A percentile compares a stretch with the other conserved stretches of the same genome.
Evolutionary conservation across 2,888 invertebrate species (phyloP).

Genomic region (Caenorhabditis sp.): DNA sequence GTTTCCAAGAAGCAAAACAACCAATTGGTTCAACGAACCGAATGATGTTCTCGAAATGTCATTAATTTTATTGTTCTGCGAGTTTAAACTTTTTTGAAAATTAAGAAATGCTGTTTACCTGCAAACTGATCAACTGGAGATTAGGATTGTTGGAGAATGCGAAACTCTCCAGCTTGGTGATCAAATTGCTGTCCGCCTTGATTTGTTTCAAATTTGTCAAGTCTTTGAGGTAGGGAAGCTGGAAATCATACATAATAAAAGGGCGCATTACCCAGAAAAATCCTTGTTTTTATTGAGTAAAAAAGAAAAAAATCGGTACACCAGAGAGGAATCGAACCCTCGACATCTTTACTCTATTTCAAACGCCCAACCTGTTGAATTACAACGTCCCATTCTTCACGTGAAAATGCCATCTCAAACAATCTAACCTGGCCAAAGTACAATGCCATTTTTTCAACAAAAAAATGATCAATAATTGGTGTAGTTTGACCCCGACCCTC

Average conservation of each 20-base stretch:
- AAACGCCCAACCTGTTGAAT: neutral
- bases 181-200: slow-evolving; percentile 73
- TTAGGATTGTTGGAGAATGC: slow-evolving; percentile 84
- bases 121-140: slow-evolving; percentile 78
- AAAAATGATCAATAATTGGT: too few species aligned
- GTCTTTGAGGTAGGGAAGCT: slow-evolving; percentile 79
- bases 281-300: too few species aligned
- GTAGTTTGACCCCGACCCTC: too few species aligned
- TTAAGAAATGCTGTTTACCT: slow-evolving; percentile 32
- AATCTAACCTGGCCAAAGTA: too few species aligned
- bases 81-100: neutral
- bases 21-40: slow-evolving; percentile 76
- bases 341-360: too few species aligned
- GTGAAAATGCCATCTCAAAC: too few species aligned
- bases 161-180: slow-evolving; percentile 81
- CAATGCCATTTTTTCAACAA: too few species aligned
- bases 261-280: too few species aligned
- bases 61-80: slow-evolving; percentile 61
- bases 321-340: too few species aligned
- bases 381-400: slow-evolving; percentile 60
- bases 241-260: too few species aligned
- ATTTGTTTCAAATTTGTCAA: slow-evolving; percentile 80
- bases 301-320: too few species aligned
- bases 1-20: slow-evolving; percentile 80
- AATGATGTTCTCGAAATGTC: slow-evolving; percentile 68